Evolutionary conservation across 2,888 invertebrate genomes (phyloP).

Genomic region (Heliconius aoede): DNA sequence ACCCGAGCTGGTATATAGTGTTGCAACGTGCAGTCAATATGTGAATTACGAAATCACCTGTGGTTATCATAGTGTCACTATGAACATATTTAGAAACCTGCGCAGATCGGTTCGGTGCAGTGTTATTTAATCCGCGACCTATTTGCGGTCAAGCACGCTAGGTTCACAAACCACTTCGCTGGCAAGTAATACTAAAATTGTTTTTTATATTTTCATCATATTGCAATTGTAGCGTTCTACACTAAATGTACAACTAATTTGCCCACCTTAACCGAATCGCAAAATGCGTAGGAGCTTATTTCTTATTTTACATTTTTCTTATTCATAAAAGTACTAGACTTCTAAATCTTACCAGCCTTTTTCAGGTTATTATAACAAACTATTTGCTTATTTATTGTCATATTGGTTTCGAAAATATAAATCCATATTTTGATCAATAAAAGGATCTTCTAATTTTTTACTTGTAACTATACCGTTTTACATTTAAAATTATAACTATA

Average conservation of each 20-base stretch:
- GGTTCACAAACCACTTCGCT: conserved; percentile 56
- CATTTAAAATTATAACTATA: no score
- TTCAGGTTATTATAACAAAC: no score
- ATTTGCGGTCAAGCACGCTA: conserved; percentile 75
- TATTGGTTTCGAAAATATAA: no score
- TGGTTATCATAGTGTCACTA: conserved; percentile 73
- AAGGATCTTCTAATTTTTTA: no score
- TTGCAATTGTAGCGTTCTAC: conserved; percentile 35
- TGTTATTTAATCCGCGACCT: conserved; percentile 81
- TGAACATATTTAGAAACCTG: conserved; percentile 81
- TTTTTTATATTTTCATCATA: conserved; percentile 48
- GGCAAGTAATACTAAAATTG: conserved; percentile 55
- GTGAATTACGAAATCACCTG: conserved; percentile 70
- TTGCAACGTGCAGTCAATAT: conserved; percentile 45
- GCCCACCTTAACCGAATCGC: not conserved
- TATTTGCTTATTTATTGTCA: no score
- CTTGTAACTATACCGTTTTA: no score
- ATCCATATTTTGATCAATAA: no score
- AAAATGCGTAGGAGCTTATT: not conserved
- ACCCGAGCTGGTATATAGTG: conserved; percentile 32
- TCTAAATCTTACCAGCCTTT: no score
- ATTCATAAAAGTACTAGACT: not conserved
- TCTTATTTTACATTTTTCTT: not conserved
- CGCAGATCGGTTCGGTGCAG: conserved; percentile 63
- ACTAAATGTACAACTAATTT: not conserved